These are phyloP conservation scores for Chironomus tentans DNA, from an alignment of 2,888 invertebrate species.

Conservation along the genomic window DNA sequence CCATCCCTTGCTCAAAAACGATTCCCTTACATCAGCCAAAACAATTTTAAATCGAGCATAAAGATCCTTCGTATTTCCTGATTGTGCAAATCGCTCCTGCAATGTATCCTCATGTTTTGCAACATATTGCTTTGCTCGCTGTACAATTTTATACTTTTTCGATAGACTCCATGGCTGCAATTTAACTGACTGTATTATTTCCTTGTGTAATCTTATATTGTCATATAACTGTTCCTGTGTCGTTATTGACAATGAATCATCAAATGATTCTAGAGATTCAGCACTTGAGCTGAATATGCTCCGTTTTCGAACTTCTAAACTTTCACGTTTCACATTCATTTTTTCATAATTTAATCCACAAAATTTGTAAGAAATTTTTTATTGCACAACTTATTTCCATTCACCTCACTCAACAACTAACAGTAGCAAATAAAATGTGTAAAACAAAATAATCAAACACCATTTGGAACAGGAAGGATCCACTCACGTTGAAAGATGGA, in stretches of 20 bases:
- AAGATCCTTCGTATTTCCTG: slow-evolving; percentile 74
- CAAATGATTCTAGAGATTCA: slow-evolving; percentile 16
- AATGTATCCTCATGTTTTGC: slow-evolving; percentile 83
- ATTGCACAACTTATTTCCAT: too few relatives aligned
- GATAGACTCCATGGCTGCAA: slow-evolving; percentile 77
- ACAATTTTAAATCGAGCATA: slow-evolving; percentile 76
- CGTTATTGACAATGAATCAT: slow-evolving; percentile 33
- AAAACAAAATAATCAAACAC: not conserved
- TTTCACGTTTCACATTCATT: not conserved
- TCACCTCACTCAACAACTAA: too few relatives aligned
- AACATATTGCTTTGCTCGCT: slow-evolving; percentile 60
- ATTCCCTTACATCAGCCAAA: slow-evolving; percentile 59
- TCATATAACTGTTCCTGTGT: slow-evolving; percentile 84
- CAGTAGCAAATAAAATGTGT: too few relatives aligned
- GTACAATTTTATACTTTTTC: slow-evolving; percentile 70
- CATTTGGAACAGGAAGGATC: slow-evolving; percentile 14
- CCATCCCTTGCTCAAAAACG: not conserved
- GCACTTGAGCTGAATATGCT: slow-evolving; percentile 25
- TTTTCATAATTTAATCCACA: not conserved
- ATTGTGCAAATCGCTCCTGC: slow-evolving; percentile 81
- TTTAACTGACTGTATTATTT: slow-evolving; percentile 78
- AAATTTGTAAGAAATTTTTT: too few relatives aligned
- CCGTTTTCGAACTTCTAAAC: slow-evolving; percentile 8
- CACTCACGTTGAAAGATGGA: slow-evolving; percentile 4
- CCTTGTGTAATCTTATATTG: slow-evolving; percentile 83